These are phyloP conservation scores for Lamprologus speciosus DNA, from an alignment of 2,113 vertebrate genomes.

Conservation along the genomic window DNA sequence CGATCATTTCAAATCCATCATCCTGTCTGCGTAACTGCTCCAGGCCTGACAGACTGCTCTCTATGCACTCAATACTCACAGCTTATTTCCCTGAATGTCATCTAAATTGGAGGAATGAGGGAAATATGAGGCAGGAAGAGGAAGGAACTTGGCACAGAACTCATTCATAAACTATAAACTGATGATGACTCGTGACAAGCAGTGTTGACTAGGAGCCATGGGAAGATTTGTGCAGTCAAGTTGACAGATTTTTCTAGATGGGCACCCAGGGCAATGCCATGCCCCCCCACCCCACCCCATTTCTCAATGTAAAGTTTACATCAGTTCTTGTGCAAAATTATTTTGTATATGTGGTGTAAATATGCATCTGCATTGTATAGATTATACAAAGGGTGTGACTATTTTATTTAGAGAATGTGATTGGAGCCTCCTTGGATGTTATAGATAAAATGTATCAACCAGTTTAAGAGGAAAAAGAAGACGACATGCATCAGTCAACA, in stretches of 20 bases:
- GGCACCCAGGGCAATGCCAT: not conserved
- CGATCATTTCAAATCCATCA: constrained; percentile 19
- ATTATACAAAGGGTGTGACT: constrained; percentile 22
- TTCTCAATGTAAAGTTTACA: constrained; percentile 25
- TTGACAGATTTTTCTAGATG: not conserved
- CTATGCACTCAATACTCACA: constrained; percentile 67
- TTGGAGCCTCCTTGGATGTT: constrained; percentile 8
- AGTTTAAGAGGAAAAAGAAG: not conserved
- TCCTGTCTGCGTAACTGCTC: constrained; percentile 3
- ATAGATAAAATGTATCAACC: not conserved
- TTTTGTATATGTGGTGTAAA: constrained; percentile 59
- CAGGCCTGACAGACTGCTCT: constrained; percentile 56
- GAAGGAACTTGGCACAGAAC: not conserved
- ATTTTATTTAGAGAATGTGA: constrained; percentile 30
- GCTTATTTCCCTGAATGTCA: constrained; percentile 81
- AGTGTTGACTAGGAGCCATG: not conserved
- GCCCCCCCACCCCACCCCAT: not conserved
- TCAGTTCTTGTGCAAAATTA: constrained; percentile 22
- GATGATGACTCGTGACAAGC: not conserved
- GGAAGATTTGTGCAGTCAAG: constrained; percentile 17
- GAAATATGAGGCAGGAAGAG: not conserved
- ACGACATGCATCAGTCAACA: not conserved
- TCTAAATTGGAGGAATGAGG: constrained; percentile 55
- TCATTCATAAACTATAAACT: not conserved
- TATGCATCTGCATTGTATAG: constrained; percentile 40